These are phyloP conservation scores for Petrocephalus microphthalmus DNA, from an alignment of 2,113 vertebrate species.

Conservation along the genomic window DNA sequence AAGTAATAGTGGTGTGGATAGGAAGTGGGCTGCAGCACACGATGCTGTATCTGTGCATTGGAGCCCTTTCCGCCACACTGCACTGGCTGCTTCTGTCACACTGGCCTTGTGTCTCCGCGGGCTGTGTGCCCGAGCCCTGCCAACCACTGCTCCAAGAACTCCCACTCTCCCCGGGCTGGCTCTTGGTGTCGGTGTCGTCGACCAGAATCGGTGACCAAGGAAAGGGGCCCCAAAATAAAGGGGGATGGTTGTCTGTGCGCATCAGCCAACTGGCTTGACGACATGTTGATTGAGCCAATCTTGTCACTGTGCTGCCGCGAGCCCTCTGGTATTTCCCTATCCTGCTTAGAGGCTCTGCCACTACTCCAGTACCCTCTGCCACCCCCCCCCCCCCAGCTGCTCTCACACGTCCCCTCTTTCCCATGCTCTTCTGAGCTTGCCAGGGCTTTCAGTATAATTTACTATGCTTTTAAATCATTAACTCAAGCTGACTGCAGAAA, in stretches of 20 bases:
- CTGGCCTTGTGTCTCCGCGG: conserved; percentile 44
- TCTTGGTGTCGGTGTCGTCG: conserved; percentile 40
- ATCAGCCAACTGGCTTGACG: conserved; percentile 63
- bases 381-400: conserved; percentile 19
- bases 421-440: conserved; percentile 37
- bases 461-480: conserved; percentile 65
- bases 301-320: conserved; percentile 58
- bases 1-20: conserved; percentile 46
- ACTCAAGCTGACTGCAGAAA: conserved; percentile 51
- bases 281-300: conserved; percentile 66
- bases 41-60: neutral
- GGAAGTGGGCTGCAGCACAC: neutral
- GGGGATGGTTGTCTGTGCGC: conserved; percentile 54
- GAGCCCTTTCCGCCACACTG: neutral
- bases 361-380: conserved; percentile 37
- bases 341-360: conserved; percentile 52
- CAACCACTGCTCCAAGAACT: conserved; percentile 45
- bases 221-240: conserved; percentile 42
- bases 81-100: neutral
- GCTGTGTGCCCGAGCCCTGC: conserved; percentile 39
- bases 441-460: conserved; percentile 61
- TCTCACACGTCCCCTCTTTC: conserved; percentile 27
- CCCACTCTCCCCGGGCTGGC: conserved; percentile 40
- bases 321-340: conserved; percentile 58
- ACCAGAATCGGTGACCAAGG: conserved; percentile 54